Conservation (phyloP, 2,888 invertebrate species). For the Hypolimnas misippus region DNA sequence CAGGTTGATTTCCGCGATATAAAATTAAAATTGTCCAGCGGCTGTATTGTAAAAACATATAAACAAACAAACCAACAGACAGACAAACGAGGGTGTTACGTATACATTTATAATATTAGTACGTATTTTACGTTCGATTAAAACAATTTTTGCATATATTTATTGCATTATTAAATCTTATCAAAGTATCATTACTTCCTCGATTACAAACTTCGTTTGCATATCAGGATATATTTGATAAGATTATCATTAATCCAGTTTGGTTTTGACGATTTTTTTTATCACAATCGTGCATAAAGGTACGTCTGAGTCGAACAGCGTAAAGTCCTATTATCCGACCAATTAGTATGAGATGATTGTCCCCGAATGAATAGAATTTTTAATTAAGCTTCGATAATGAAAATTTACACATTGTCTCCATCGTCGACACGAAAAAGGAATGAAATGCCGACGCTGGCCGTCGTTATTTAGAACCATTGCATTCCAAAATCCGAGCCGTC, state of each 20-base stretch:
- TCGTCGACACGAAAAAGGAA: conserved; percentile 16
- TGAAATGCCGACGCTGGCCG: conserved; percentile 9
- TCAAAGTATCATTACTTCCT: neutral
- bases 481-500: neutral
- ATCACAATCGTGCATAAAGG: neutral
- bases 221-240: neutral
- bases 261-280: neutral
- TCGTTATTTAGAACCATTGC: conserved; percentile 7
- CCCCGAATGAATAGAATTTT: conserved; percentile 12
- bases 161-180: neutral
- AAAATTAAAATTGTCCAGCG: too few relatives aligned
- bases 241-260: neutral
- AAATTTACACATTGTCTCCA: conserved; percentile 16
- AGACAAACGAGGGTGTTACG: too few relatives aligned
- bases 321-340: neutral
- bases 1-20: too few relatives aligned
- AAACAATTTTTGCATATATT: neutral
- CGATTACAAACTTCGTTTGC: neutral
- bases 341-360: conserved; percentile 9
- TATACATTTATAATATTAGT: too few relatives aligned
- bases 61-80: too few relatives aligned
- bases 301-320: neutral
- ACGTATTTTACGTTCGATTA: too few relatives aligned
- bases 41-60: too few relatives aligned
- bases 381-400: conserved; percentile 15